A percentile compares a stretch with the other conserved stretches of the same genome.
Conservation (phyloP, 2,113 vertebrate species). For the Syngnathus typhle region DNA sequence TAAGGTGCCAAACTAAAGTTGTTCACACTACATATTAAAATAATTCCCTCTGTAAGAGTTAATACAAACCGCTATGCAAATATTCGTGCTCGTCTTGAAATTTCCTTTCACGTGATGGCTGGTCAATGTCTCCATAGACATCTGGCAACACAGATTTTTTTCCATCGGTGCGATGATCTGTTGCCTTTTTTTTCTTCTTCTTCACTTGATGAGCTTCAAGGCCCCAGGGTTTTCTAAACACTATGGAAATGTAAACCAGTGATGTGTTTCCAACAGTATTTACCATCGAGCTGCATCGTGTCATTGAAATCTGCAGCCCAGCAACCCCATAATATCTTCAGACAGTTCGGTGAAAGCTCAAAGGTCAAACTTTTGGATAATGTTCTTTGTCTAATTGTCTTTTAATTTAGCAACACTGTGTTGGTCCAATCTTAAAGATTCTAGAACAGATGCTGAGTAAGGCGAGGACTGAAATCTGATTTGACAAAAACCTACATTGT, state of each 20-base stretch:
- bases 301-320: neutral
- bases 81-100: slow-evolving; percentile 39
- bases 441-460: too few relatives aligned
- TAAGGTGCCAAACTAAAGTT: neutral
- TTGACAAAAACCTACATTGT: neutral
- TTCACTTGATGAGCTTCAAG: slow-evolving; percentile 20
- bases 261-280: slow-evolving; percentile 29
- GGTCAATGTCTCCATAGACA: slow-evolving; percentile 52
- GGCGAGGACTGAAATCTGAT: too few relatives aligned
- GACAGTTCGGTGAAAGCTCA: neutral
- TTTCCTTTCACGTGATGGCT: slow-evolving; percentile 49
- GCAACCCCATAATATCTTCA: neutral
- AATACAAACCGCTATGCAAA: slow-evolving; percentile 40
- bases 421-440: too few relatives aligned
- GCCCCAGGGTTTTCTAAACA: slow-evolving; percentile 18
- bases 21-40: neutral
- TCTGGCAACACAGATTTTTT: slow-evolving; percentile 64
- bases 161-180: slow-evolving; percentile 53
- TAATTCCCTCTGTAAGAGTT: slow-evolving; percentile 49
- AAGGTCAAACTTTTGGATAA: neutral
- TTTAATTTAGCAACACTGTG: too few relatives aligned
- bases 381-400: too few relatives aligned
- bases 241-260: slow-evolving; percentile 34
- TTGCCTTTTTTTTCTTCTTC: slow-evolving; percentile 31
- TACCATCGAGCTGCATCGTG: neutral